Conservation (phyloP, 2,113 vertebrate species). For the Trinectes maculatus region DNA sequence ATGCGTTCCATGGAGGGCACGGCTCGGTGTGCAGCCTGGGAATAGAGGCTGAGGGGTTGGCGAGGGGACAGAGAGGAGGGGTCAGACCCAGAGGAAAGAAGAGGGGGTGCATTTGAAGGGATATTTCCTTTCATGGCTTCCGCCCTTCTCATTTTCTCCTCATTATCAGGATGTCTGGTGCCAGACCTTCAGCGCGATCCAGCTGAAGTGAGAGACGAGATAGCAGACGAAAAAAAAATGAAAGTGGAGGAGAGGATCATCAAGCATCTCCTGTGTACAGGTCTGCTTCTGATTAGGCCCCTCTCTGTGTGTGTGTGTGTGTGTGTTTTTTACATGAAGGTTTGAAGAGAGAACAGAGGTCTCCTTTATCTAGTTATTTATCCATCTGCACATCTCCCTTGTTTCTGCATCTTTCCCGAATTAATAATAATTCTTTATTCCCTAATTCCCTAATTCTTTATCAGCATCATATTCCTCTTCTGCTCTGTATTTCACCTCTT, state of each 20-base stretch:
- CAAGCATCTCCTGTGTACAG: constrained; percentile 5
- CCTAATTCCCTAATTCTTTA: constrained; percentile 42
- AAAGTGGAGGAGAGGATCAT: constrained; percentile 39
- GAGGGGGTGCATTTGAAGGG: constrained; percentile 55
- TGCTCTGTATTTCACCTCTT: constrained; percentile 51
- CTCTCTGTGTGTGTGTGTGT: too few species aligned
- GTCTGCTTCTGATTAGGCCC: constrained; percentile 54
- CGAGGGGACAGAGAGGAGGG: constrained; percentile 52
- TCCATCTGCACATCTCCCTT: constrained; percentile 27
- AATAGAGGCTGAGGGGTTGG: constrained; percentile 57
- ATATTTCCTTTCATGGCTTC: constrained; percentile 77
- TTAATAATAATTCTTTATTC: too few species aligned
- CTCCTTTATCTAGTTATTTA: constrained; percentile 43
- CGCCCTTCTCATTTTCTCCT: constrained; percentile 72
- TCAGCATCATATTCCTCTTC: constrained; percentile 50
- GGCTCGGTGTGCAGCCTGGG: constrained; percentile 50
- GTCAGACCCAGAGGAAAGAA: constrained; percentile 14
- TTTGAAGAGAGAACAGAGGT: constrained; percentile 37
- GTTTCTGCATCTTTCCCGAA: neutral
- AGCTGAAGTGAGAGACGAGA: constrained; percentile 62
- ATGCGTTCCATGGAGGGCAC: constrained; percentile 56
- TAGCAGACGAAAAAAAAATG: constrained; percentile 53
- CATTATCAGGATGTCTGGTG: constrained; percentile 70
- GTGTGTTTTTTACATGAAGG: constrained; percentile 19
- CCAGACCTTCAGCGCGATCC: constrained; percentile 65